phyloP scores from a whole-genome alignment of 2,888 invertebrate genomes.

The Phrixothrix hirtus region DNA sequence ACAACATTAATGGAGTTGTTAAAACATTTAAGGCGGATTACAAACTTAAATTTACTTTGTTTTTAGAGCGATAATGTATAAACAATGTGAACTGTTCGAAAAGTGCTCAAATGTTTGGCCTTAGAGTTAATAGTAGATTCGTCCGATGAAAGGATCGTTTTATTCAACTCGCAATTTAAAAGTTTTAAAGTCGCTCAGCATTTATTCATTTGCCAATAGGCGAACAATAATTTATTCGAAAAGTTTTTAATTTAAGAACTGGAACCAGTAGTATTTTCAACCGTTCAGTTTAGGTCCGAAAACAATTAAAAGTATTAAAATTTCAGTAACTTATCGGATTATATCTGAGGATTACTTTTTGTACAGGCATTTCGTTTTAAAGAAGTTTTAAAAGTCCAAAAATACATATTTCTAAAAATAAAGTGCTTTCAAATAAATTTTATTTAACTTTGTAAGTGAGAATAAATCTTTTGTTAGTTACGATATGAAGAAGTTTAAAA shows the following conservation, averaged over 20 bases:
- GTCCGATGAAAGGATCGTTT: constrained; percentile 22
- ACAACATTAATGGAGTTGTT: constrained; percentile 32
- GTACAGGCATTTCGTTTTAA: constrained; percentile 21
- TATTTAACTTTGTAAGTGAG: constrained; percentile 49
- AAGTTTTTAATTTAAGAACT: constrained; percentile 21
- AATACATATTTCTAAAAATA: constrained; percentile 48
- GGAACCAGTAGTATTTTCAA: constrained; percentile 6
- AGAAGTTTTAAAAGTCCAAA: constrained; percentile 32
- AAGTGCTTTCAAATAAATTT: constrained; percentile 43
- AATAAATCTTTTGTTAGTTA: constrained; percentile 51
- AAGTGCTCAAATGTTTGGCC: too few relatives aligned
- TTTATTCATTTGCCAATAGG: constrained; percentile 28
- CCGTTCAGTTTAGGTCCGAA: constrained; percentile 16
- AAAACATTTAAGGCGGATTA: constrained; percentile 30
- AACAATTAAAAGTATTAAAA: constrained; percentile 29
- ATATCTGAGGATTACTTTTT: constrained; percentile 15
- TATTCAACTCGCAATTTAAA: constrained; percentile 26
- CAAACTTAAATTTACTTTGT: constrained; percentile 16
- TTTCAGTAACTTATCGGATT: constrained; percentile 27
- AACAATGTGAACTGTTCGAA: constrained; percentile 9
- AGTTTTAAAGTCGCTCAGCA: constrained; percentile 23
- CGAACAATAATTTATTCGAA: constrained; percentile 29
- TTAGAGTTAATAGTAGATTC: constrained; percentile 20
- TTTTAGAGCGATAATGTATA: constrained; percentile 17
- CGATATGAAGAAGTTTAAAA: constrained; percentile 50